Base-by-base conservation (phyloP, 2,113 vertebrate genomes). In the Apodemus sylvaticus region DNA sequence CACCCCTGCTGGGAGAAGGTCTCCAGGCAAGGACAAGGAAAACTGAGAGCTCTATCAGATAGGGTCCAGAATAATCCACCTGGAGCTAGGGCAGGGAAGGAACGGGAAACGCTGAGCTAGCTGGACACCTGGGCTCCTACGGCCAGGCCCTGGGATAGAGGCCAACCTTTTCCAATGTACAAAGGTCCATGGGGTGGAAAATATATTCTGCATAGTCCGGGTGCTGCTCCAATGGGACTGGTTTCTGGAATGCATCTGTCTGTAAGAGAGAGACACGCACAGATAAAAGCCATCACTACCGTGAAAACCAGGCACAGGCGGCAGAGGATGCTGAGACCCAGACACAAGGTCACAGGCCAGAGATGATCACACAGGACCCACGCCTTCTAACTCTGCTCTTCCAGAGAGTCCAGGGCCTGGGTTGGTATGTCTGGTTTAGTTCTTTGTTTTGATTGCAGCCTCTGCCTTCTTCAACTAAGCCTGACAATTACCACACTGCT, bases 181-280 rank as follows among this genome's bases (percentile, higher is more conserved):
- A 99, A 97, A 99, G 99, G 98, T 99, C 99, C 99, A 99, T 99
- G 93, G 99, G 98, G 98, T 99, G 99, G 98, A 99, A 99, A 97
- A 99, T 99, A 97, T 99, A 99, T 96, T 99, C 99, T 90, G 99
- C 99, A 96, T 99, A 99, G 99, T 99, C 99, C 42, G 99, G 99
- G 95, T 99, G 99, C 93, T 99, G 99, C 97, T 99, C 99, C 97
- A 99, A 97, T 20, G 99, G 99, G 95, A 99, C 99, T 11, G 99
- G 99, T 97, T 99, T 99, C 98, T 99, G 99, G 99, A 99, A 99
- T 83, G 99, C 99, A 94, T 99, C 99, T 81, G 99, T 99, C 99
- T 99, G 98, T 98, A 97, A 91, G 81, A 95, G 92, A 71, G 58
- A 98, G 89, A 53, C 3, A 20, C 0, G 5, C 66, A 76, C 62